Evolutionary conservation across 2,113 vertebrate genomes (phyloP), one percentile per base, ranked within the genome.

Genomic region (Notothenia coriiceps): DNA sequence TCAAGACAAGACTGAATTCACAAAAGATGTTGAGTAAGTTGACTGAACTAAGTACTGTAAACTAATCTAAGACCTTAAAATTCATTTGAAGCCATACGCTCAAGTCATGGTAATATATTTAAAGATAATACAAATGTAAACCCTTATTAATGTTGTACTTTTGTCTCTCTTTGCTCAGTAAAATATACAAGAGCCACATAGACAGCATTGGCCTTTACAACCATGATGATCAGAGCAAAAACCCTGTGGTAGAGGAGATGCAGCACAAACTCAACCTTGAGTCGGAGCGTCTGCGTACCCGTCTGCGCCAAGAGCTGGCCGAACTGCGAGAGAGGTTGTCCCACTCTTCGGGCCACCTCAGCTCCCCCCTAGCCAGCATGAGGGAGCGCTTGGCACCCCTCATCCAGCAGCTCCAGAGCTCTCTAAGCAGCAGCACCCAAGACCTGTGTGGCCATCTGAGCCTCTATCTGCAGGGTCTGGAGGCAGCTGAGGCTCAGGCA

Each of bases 251-350:
- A 52, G 70, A 70, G 0, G 91, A 79, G 54, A 78, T 86, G 57
- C 92, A 86, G 35, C 88, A 54, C 0, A 92, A 75, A 80, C 90
- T 95, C n/a, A 74, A 70, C 25, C 70, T 81, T 9, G 96, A 97
- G 78, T 87, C 94, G 0, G 95, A 81, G 50, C 79, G 90, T 0
- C 89, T 97, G 82, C 91, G 94, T 1, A 83, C 76, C 6, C 94
- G 92, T 18, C 82, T 98, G 64, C 93, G 93, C 65, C 90, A 94
- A 13, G 96, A 98, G 92, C 92, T 98, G 83, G 86, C 93, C 0
- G 94, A 96, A 82, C 93, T 99, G 75, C 74, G 84, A 22, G 61
- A 82, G 13, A 94, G 94, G 52, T 85, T 99, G 54, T 94, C 95
- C 47, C 95, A 96, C 1, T 94, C 95, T 63, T 91, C 94, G 55